phyloP scores from a whole-genome alignment of 2,113 vertebrate species.

The Percina caprodes region DNA sequence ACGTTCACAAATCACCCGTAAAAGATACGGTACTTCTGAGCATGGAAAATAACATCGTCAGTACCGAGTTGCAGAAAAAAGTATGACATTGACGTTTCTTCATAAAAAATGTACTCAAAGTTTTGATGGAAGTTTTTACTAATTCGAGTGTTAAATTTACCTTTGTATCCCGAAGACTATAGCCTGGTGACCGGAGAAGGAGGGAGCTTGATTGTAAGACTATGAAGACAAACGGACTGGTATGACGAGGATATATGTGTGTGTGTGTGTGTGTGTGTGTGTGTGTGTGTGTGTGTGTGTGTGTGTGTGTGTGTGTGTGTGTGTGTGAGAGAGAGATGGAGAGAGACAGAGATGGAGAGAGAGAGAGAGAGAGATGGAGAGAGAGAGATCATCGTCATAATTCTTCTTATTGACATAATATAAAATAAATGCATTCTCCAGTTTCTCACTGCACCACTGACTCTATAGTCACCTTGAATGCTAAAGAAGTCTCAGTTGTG shows the following conservation, averaged over 20 bases:
- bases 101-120: not conserved
- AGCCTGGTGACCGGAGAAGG: not conserved
- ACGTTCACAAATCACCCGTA: slow-evolving; percentile 1
- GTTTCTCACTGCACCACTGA: not conserved
- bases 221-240: slow-evolving; percentile 5
- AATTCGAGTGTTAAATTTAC: not conserved
- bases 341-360: not conserved
- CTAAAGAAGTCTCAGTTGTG: not conserved
- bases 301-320: not conserved
- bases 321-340: not conserved
- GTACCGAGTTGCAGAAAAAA: slow-evolving; percentile 7
- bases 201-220: not conserved
- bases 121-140: not conserved
- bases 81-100: not conserved
- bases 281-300: slow-evolving; percentile 11
- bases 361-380: not conserved
- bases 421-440: not conserved
- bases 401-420: not conserved
- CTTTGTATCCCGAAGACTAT: not conserved
- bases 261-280: slow-evolving; percentile 21
- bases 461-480: not conserved
- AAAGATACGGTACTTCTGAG: not conserved
- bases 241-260: slow-evolving; percentile 35
- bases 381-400: not conserved
- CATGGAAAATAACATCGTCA: not conserved